phyloP scores from a whole-genome alignment of 2,888 invertebrate species.

The Zeuzera pyrina region DNA sequence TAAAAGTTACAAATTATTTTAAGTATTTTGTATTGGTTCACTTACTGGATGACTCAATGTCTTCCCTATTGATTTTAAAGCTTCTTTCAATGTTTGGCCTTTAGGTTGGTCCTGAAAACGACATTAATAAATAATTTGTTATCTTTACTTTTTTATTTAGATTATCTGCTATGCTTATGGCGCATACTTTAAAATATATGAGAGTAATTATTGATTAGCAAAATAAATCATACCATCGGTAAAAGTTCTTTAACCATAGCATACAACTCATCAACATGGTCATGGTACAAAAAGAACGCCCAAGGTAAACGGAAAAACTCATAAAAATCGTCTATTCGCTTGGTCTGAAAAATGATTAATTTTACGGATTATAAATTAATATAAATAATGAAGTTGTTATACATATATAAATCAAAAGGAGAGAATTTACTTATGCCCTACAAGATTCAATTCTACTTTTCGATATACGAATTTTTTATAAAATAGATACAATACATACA shows the following conservation, averaged over 20 bases:
- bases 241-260: conserved; percentile 52
- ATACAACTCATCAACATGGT: conserved; percentile 65
- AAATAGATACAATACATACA: too few relatives aligned
- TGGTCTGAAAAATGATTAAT: conserved; percentile 46
- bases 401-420: too few relatives aligned
- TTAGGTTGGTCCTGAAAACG: conserved; percentile 29
- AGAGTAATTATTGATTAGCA: not conserved
- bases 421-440: too few relatives aligned
- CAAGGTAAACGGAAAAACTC: conserved; percentile 77
- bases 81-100: conserved; percentile 38
- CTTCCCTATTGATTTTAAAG: conserved; percentile 23
- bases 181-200: too few relatives aligned
- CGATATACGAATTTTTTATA: too few relatives aligned
- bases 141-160: not conserved
- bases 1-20: too few relatives aligned
- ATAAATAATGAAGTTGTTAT: too few relatives aligned
- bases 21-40: conserved; percentile 6
- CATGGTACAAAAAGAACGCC: conserved; percentile 76
- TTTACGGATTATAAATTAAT: too few relatives aligned
- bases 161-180: too few relatives aligned
- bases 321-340: conserved; percentile 76
- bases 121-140: not conserved
- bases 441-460: too few relatives aligned
- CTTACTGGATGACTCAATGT: conserved; percentile 20
- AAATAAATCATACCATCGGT: conserved; percentile 37